Percentiles rank a stretch among this genome's conserved stretches.
These are phyloP conservation scores for Tenrec ecaudatus DNA, from an alignment of 2,113 vertebrate species.

Conservation along the genomic window DNA sequence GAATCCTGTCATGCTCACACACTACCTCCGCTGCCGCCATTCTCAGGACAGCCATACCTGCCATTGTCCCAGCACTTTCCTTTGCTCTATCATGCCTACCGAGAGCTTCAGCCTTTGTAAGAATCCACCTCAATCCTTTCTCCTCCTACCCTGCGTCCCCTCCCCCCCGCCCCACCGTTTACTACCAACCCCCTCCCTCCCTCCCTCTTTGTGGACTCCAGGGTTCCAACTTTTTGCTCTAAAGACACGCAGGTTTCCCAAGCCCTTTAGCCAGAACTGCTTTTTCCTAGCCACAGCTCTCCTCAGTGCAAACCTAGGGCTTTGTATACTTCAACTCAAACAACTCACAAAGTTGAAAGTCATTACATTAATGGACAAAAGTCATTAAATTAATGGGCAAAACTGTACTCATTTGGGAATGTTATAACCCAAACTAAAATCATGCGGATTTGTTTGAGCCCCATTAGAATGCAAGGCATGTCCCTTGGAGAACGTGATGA, in stretches of 20 bases:
- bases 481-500: no score
- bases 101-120: not conserved
- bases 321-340: conserved; percentile 3
- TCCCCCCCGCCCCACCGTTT: no score
- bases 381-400: not conserved
- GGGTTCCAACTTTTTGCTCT: no score
- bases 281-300: no score
- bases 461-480: no score
- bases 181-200: no score
- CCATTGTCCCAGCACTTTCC: not conserved
- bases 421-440: no score
- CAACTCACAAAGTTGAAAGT: conserved; percentile 8
- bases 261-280: no score
- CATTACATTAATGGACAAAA: not conserved
- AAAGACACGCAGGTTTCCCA: no score
- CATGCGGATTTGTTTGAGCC: no score
- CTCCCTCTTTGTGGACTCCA: no score
- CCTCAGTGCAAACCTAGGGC: not conserved
- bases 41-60: not conserved
- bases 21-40: no score
- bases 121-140: not conserved
- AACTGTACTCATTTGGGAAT: conserved; percentile 7
- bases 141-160: not conserved
- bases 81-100: not conserved
- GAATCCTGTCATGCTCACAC: not conserved